Conservation (phyloP, 2,888 invertebrate species). For the Papilio gigon region DNA sequence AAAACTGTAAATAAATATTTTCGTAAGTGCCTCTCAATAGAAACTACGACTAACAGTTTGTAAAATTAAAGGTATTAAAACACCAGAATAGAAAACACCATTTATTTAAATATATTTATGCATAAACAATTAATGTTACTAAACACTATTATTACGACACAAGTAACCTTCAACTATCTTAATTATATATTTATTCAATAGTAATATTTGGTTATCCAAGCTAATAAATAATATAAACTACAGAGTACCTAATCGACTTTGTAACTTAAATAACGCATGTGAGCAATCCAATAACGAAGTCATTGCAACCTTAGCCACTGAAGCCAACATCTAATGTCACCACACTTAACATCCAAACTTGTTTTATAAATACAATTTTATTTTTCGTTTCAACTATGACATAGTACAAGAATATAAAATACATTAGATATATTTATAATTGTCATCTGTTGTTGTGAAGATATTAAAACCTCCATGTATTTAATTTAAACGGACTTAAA, state of each 20-base stretch:
- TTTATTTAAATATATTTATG: conserved; percentile 23
- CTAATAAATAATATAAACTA: conserved; percentile 27
- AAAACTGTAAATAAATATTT: too few species aligned
- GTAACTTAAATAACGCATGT: neutral
- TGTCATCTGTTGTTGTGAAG: neutral
- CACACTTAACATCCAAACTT: neutral
- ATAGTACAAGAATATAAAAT: neutral
- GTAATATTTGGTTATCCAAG: conserved; percentile 28
- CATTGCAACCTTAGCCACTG: neutral
- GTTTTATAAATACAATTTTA: neutral
- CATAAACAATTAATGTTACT: conserved; percentile 29
- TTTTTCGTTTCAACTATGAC: neutral
- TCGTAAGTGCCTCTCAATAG: too few species aligned
- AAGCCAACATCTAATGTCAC: neutral
- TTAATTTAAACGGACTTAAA: conserved; percentile 3
- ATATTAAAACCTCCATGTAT: neutral
- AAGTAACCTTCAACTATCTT: conserved; percentile 5
- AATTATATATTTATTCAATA: conserved; percentile 14
- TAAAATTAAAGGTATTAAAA: neutral
- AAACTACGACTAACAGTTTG: too few species aligned
- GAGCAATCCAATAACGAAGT: conserved; percentile 1
- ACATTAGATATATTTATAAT: neutral
- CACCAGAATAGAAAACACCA: conserved; percentile 45
- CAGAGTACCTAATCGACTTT: conserved; percentile 2
- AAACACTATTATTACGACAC: conserved; percentile 14